Conservation (phyloP, 2,113 vertebrate species). For the Chloropsis cyanopogon region DNA sequence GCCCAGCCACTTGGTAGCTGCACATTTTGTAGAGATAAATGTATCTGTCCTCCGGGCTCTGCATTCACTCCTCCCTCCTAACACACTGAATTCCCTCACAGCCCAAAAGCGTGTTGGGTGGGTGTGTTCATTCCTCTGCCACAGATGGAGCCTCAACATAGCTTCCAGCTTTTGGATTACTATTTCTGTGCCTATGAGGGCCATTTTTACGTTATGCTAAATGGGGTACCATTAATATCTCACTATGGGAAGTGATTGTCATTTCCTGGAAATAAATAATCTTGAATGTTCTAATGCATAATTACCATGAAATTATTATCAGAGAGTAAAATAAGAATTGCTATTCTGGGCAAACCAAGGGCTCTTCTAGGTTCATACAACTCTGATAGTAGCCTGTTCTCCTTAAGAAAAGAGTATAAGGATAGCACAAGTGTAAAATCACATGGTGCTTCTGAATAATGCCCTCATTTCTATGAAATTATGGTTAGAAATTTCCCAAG, state of each 20-base stretch:
- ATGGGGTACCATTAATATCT: slow-evolving; percentile 17
- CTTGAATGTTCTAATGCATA: slow-evolving; percentile 12
- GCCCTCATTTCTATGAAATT: background rate
- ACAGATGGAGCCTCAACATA: background rate
- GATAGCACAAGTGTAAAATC: background rate
- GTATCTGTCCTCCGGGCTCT: background rate
- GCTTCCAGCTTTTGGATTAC: background rate
- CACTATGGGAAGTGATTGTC: slow-evolving; percentile 17
- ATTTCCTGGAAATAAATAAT: slow-evolving; percentile 1
- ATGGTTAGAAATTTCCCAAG: background rate
- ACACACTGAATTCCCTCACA: background rate
- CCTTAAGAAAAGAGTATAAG: background rate
- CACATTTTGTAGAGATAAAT: background rate
- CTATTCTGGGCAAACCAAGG: slow-evolving; percentile 29
- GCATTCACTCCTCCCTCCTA: background rate
- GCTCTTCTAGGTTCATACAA: slow-evolving; percentile 6
- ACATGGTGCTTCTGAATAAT: background rate
- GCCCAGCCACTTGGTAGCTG: background rate
- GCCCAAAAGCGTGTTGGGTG: background rate
- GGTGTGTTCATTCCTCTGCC: background rate
- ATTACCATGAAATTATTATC: slow-evolving; percentile 31
- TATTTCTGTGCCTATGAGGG: background rate
- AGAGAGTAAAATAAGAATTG: slow-evolving; percentile 16
- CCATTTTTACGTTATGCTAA: slow-evolving; percentile 20
- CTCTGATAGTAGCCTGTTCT: background rate